Conservation (phyloP, 2,113 vertebrate genomes). For the Antechinus stuartii region DNA sequence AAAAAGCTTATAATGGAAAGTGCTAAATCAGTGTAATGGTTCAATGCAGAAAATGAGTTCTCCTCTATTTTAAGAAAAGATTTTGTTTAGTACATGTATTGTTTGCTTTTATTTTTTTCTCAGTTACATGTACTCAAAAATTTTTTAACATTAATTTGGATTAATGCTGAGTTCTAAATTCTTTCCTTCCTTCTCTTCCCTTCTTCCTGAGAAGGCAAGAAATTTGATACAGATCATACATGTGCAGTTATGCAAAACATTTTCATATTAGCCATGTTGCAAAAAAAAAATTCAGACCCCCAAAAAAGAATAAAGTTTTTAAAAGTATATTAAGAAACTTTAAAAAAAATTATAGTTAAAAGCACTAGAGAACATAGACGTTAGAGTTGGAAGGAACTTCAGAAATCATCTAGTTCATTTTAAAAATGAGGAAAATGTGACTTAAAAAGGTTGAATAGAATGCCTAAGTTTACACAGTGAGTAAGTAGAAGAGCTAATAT, state of each 20-base stretch:
- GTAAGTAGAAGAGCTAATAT: background rate
- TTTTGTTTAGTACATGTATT: background rate
- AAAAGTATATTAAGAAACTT: background rate
- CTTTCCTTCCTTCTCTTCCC: background rate
- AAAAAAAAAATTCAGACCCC: background rate
- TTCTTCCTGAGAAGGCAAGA: background rate
- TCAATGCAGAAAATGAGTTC: background rate
- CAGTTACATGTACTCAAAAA: background rate
- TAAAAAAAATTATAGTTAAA: too few relatives aligned
- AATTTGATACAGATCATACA: background rate
- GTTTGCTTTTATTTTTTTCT: background rate
- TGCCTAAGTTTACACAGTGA: too few relatives aligned
- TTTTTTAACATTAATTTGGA: background rate
- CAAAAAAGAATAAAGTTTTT: background rate
- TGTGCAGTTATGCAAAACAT: background rate
- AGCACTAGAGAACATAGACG: background rate
- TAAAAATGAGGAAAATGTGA: background rate
- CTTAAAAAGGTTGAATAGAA: background rate
- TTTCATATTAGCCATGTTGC: background rate
- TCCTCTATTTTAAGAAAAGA: background rate
- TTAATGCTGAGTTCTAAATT: background rate
- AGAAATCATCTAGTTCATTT: background rate
- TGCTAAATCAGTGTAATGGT: background rate
- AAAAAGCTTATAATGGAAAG: background rate
- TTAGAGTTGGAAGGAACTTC: background rate